Percentiles rank a stretch among this genome's conserved stretches.
These are phyloP conservation scores for Conopomorpha cramerella DNA, from an alignment of 1,140 invertebrate genomes.

Conservation along the genomic window DNA sequence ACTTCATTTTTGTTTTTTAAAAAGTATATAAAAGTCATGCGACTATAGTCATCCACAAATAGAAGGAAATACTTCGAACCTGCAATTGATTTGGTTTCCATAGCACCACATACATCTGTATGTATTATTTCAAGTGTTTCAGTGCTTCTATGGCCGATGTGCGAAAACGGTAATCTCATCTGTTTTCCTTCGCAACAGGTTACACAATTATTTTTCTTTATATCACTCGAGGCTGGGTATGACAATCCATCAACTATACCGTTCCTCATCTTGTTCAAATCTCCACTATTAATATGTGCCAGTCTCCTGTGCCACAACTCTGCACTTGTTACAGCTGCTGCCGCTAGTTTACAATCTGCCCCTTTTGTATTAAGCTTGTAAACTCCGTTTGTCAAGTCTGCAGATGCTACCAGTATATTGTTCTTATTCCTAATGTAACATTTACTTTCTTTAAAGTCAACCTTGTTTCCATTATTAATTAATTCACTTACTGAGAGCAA, in stretches of 20 bases:
- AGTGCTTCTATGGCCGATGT: neutral
- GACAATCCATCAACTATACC: neutral
- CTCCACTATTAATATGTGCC: too few species aligned
- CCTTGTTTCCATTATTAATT: too few species aligned
- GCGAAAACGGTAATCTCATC: neutral
- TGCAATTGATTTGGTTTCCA: neutral
- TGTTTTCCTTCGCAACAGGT: neutral
- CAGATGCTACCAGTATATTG: too few species aligned
- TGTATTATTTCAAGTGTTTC: neutral
- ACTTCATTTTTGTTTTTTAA: neutral
- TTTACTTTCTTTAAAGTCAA: too few species aligned
- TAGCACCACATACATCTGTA: neutral
- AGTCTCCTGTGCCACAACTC: too few species aligned
- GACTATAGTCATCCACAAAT: slow-evolving; percentile 30
- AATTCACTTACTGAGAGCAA: too few species aligned
- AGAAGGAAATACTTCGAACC: slow-evolving; percentile 18
- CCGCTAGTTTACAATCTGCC: neutral
- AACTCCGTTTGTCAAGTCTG: too few species aligned
- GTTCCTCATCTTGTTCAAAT: too few species aligned
- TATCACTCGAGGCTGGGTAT: neutral
- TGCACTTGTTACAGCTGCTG: neutral
- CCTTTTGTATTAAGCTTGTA: too few species aligned
- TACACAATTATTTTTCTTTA: neutral
- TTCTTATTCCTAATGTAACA: too few species aligned
- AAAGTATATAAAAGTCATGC: too few species aligned